Percentiles rank a stretch among this genome's conserved stretches.
These are phyloP conservation scores for Drosophila acutilabella DNA, from an alignment of 2,888 invertebrate genomes.

Conservation along the genomic window DNA sequence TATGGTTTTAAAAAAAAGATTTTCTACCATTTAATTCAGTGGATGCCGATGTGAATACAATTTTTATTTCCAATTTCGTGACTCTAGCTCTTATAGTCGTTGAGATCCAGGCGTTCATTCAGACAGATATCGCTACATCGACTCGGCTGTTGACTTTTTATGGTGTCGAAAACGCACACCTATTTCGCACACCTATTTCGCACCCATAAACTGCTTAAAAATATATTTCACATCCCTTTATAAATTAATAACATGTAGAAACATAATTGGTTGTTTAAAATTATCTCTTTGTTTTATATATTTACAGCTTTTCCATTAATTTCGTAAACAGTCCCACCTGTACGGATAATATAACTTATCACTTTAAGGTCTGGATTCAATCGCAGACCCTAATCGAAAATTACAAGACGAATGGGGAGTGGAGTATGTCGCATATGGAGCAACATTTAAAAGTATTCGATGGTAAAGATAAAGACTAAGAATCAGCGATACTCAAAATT, in stretches of 20 bases:
- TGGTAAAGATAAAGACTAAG: slow-evolving; percentile 64
- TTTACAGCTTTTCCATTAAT: slow-evolving; percentile 83
- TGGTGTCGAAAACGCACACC: too few species aligned
- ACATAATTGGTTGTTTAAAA: neutral
- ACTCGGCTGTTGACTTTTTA: too few species aligned
- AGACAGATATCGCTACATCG: too few species aligned
- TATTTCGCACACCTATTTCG: too few species aligned
- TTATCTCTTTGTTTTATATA: neutral
- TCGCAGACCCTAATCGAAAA: slow-evolving; percentile 79
- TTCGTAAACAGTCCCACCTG: slow-evolving; percentile 79
- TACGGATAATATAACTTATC: slow-evolving; percentile 82
- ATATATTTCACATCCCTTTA: slow-evolving; percentile 29
- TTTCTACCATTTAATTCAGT: too few species aligned
- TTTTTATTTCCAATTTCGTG: too few species aligned
- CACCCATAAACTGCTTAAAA: neutral
- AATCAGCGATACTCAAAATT: slow-evolving; percentile 28
- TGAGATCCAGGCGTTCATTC: too few species aligned
- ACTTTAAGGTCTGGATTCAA: slow-evolving; percentile 80
- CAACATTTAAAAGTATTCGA: slow-evolving; percentile 69
- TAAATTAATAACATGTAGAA: neutral
- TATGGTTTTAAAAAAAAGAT: too few species aligned
- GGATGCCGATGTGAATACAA: too few species aligned
- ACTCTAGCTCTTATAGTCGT: too few species aligned
- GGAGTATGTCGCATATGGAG: slow-evolving; percentile 78
- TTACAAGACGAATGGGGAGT: slow-evolving; percentile 80